These are phyloP conservation scores for Clarias gariepinus DNA, from an alignment of 2,113 vertebrate genomes.

Conservation along the genomic window DNA sequence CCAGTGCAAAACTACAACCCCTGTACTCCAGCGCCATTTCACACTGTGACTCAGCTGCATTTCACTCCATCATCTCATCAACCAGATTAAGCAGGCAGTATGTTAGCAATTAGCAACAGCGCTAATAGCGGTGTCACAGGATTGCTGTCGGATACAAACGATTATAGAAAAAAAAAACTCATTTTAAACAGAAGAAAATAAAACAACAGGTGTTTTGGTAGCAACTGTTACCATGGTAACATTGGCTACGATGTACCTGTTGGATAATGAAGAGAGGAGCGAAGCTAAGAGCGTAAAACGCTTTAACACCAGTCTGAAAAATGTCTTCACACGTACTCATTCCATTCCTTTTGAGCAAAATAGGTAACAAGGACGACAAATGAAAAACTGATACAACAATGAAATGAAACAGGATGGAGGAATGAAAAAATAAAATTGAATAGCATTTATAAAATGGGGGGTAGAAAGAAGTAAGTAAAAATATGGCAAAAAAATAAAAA, in stretches of 20 bases:
- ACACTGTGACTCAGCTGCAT: neutral
- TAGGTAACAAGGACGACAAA: too few relatives aligned
- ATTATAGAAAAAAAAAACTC: neutral
- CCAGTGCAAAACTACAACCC: neutral
- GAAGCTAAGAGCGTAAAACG: neutral
- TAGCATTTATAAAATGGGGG: too few relatives aligned
- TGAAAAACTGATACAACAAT: too few relatives aligned
- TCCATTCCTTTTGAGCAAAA: neutral
- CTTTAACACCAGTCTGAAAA: neutral
- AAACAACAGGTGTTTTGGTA: neutral
- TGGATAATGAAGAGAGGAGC: neutral
- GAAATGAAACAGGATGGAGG: neutral
- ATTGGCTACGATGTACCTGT: neutral
- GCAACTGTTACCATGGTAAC: neutral
- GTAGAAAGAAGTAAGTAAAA: too few relatives aligned
- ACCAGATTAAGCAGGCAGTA: neutral
- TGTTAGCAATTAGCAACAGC: neutral
- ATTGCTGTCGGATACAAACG: conserved; percentile 1
- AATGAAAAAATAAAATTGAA: too few relatives aligned
- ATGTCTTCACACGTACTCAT: neutral
- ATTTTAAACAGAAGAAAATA: neutral
- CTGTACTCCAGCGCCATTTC: neutral
- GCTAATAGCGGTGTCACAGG: neutral
- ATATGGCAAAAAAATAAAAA: neutral
- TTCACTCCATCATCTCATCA: neutral